These are phyloP conservation scores for Cryptoleucopteryx plumbea DNA, from an alignment of 2,113 vertebrate species.

Conservation along the genomic window DNA sequence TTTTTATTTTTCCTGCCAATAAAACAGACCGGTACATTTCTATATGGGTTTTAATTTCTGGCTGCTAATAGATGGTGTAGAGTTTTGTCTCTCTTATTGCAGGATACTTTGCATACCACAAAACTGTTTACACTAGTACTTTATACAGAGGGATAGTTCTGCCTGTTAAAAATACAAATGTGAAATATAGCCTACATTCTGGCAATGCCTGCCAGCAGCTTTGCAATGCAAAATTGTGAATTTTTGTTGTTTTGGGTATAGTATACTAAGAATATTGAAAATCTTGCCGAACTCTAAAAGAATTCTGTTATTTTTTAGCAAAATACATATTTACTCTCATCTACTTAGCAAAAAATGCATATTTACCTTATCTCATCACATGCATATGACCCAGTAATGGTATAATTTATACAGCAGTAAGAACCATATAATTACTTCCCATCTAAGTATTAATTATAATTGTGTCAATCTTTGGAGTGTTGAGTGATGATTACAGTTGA, in stretches of 20 bases:
- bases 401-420: constrained; percentile 38
- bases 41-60: not conserved
- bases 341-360: constrained; percentile 6
- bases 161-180: not conserved
- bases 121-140: not conserved
- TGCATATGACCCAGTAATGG: constrained; percentile 12
- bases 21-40: not conserved
- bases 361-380: constrained; percentile 11
- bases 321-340: not conserved
- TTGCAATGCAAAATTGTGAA: not conserved
- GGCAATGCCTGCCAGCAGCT: not conserved
- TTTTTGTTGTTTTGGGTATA: not conserved
- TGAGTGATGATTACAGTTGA: constrained; percentile 15
- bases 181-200: not conserved
- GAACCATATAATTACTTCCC: constrained; percentile 21
- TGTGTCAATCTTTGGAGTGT: constrained; percentile 16
- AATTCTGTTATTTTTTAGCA: not conserved
- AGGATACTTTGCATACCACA: not conserved
- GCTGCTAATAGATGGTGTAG: not conserved
- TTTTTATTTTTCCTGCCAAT: not conserved
- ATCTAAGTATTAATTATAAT: constrained; percentile 41
- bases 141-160: not conserved
- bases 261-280: not conserved
- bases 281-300: not conserved
- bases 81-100: not conserved